These are phyloP conservation scores for Panzeria rudis DNA, from an alignment of 2,888 invertebrate species.

Conservation along the genomic window DNA sequence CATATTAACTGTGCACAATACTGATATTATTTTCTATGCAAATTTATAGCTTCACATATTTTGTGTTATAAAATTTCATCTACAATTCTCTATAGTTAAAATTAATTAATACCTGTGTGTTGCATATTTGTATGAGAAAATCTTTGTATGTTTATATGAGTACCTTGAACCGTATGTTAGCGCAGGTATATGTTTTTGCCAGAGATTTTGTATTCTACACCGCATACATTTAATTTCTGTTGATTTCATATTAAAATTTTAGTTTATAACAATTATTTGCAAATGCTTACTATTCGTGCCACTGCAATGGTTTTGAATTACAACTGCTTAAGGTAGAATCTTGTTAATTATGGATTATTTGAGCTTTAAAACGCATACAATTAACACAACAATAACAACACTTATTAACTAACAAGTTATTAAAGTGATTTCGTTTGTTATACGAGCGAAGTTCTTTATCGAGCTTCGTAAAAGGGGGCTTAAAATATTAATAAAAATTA, in stretches of 20 bases:
- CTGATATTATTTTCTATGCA: conserved; percentile 31
- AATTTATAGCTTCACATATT: conserved; percentile 37
- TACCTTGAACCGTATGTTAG: neutral
- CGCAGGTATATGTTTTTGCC: neutral
- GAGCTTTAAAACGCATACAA: neutral
- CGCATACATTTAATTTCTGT: conserved; percentile 42
- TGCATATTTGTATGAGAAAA: too few relatives aligned
- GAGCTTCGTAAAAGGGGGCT: too few relatives aligned
- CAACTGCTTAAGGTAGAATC: neutral
- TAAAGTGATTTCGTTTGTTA: too few relatives aligned
- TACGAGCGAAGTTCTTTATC: too few relatives aligned
- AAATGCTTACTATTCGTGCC: neutral
- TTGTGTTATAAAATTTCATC: conserved; percentile 13
- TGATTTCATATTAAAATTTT: conserved; percentile 25
- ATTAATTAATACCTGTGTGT: conserved; percentile 44
- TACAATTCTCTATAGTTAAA: conserved; percentile 3
- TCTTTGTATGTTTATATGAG: neutral
- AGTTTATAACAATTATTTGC: conserved; percentile 3
- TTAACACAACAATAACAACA: neutral
- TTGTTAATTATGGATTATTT: conserved; percentile 8
- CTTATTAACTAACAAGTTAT: too few relatives aligned
- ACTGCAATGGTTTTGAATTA: neutral
- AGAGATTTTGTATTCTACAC: neutral
- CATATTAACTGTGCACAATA: conserved; percentile 2
- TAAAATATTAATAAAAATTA: too few relatives aligned